phyloP scores from a whole-genome alignment of 1,140 invertebrate genomes.

The Penaeus japonicus region DNA sequence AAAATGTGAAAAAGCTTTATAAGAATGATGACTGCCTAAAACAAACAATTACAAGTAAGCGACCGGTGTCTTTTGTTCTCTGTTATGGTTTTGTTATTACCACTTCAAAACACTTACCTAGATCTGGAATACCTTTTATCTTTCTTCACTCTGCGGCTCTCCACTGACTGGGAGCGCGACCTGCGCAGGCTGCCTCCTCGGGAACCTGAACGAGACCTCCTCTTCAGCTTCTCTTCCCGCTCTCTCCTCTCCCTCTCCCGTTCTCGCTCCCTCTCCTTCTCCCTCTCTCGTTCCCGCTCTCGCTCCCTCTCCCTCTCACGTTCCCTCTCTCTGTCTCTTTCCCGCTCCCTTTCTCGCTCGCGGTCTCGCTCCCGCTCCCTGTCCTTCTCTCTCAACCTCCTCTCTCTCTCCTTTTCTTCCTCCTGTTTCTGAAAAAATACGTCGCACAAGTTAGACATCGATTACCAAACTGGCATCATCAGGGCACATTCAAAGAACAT shows the following conservation, averaged over 20 bases:
- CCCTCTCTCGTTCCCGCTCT: neutral
- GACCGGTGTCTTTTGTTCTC: no score
- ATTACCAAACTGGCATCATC: neutral
- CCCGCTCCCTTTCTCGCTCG: slow-evolving; percentile 40
- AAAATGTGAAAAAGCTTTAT: neutral
- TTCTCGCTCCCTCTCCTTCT: neutral
- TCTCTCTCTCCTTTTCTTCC: slow-evolving; percentile 36
- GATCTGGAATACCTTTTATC: slow-evolving; percentile 38
- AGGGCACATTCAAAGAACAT: slow-evolving; percentile 6
- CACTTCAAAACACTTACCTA: neutral
- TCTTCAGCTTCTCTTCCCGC: slow-evolving; percentile 47
- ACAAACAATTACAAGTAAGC: neutral
- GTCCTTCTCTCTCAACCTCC: slow-evolving; percentile 29
- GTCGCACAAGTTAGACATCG: neutral
- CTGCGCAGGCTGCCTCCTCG: slow-evolving; percentile 36
- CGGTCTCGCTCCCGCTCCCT: slow-evolving; percentile 43
- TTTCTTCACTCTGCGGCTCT: slow-evolving; percentile 19
- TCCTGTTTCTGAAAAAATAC: slow-evolving; percentile 56
- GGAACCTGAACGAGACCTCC: slow-evolving; percentile 32
- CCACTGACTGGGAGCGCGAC: slow-evolving; percentile 29
- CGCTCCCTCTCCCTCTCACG: slow-evolving; percentile 40
- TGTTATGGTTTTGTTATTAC: no score
- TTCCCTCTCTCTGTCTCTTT: slow-evolving; percentile 42
- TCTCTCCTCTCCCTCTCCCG: slow-evolving; percentile 52
- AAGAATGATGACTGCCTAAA: neutral